These are phyloP conservation scores for Odocoileus hemionus DNA, from an alignment of 2,113 vertebrate genomes.

Conservation along the genomic window DNA sequence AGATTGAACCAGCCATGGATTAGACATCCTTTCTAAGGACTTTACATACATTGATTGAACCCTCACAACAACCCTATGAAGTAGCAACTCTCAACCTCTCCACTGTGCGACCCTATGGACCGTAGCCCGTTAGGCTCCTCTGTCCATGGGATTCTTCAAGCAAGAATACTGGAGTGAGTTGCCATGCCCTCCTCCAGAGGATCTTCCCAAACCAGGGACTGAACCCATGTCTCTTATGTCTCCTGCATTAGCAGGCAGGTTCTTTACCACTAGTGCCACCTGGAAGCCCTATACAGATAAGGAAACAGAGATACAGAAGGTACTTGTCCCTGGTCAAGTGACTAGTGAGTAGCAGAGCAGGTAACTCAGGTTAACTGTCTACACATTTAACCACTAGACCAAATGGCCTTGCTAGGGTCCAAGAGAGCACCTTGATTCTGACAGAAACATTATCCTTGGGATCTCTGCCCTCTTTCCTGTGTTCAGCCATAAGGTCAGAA, in stretches of 20 bases:
- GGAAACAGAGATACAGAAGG: neutral
- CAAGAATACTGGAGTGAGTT: neutral
- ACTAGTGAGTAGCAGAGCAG: neutral
- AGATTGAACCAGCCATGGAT: neutral
- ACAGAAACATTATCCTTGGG: neutral
- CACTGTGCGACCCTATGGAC: neutral
- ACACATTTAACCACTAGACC: neutral
- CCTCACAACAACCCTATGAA: neutral
- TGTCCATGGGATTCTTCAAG: neutral
- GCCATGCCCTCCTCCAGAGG: neutral
- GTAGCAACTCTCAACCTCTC: neutral
- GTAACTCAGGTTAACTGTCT: neutral
- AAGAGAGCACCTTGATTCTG: neutral
- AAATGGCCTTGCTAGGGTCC: neutral
- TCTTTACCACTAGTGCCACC: neutral
- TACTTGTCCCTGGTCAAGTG: neutral
- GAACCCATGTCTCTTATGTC: neutral
- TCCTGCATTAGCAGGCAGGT: neutral
- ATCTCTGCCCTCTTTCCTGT: neutral
- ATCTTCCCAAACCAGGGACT: neutral
- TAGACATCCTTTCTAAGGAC: neutral
- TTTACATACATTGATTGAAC: neutral
- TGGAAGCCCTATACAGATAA: neutral
- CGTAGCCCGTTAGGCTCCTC: neutral
- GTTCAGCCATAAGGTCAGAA: neutral